Evolutionary conservation across 2,888 invertebrate genomes (phyloP).

Genomic region (Tridacna crocea): DNA sequence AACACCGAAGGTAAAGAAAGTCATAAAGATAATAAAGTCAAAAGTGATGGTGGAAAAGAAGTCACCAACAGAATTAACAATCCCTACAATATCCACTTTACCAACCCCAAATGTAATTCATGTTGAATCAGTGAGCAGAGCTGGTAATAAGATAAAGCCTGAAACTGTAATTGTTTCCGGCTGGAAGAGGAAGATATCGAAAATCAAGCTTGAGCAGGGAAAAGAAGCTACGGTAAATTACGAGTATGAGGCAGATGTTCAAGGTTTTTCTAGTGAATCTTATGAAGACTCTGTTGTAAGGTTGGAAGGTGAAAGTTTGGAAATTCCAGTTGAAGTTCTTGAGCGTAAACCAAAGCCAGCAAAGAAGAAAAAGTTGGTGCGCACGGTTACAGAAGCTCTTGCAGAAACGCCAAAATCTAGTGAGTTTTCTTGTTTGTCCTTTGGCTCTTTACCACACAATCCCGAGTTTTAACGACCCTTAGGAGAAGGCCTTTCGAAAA

Average conservation of each 20-base stretch:
- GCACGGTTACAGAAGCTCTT: neutral
- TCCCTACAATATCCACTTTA: conserved; percentile 31
- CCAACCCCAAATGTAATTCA: conserved; percentile 55
- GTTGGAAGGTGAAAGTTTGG: conserved; percentile 55
- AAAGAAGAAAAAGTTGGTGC: conserved; percentile 37
- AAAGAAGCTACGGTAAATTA: conserved; percentile 47
- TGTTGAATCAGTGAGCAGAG: conserved; percentile 45
- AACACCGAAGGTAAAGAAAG: neutral
- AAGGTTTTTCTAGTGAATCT: conserved; percentile 50
- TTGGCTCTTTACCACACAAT: no score
- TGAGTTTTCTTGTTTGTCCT: conserved; percentile 5
- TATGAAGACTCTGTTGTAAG: conserved; percentile 57
- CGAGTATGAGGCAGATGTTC: conserved; percentile 53
- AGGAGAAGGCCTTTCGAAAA: no score
- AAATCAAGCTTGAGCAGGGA: conserved; percentile 26
- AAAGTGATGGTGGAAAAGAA: conserved; percentile 54
- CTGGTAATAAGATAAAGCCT: conserved; percentile 26
- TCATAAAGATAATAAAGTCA: conserved; percentile 24
- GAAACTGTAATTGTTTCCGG: conserved; percentile 79
- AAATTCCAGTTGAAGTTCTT: conserved; percentile 65
- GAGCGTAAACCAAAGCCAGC: conserved; percentile 49
- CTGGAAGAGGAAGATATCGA: conserved; percentile 36
- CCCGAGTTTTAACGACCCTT: no score
- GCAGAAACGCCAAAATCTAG: conserved; percentile 7
- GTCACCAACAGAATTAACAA: conserved; percentile 26